Evolutionary conservation across 2,113 vertebrate species (phyloP), one percentile per base, ranked within the genome.

Genomic region (Crotalus horridus): DNA sequence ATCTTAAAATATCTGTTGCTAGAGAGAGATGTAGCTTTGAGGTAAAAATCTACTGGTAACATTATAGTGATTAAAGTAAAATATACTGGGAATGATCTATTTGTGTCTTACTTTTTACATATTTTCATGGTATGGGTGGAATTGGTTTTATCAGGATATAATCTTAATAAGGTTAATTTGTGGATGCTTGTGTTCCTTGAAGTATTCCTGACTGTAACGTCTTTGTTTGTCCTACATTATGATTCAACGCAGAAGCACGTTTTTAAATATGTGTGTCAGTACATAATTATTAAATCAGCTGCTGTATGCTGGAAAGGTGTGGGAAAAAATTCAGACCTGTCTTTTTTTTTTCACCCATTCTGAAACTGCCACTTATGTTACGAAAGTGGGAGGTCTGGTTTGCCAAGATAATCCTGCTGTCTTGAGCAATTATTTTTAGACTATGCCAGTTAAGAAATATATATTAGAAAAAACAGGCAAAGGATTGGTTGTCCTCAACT

Each of bases 121-220:
- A 95, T 89, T 90, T n/a, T 94, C 20, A 43, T 90, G 86, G 39
- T 95, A 29, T 89, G 21, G 91, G 87, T 93, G 93, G 94, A 93
- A 94, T 93, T 90, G 59, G 33, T 85, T 94, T 93, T 90, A 94
- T 94, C 93, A 94, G 95, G 95, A 21, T 96, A 96, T 93, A 95
- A 96, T 97, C 96, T 97, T 97, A 96, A 96, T 97, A 94, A 96
- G 96, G 96, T 97, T 97, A 97, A 97, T 97, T 97, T 95, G 94
- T 96, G 95, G 95, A 92, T 96, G 94, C 96, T 97, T 97, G 94
- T 96, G 96, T 95, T 93, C 95, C 0, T 0, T 96, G 89, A 90
- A 95, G 94, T 93, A 95, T 93, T 97, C 97, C 96, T 97, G 93
- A 92, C 96, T 95, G 93, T 95, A 96, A 96, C 94, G 93, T 96